These are phyloP conservation scores for Drosophila ironensis DNA, from an alignment of 1,140 invertebrate species.

Conservation along the genomic window DNA sequence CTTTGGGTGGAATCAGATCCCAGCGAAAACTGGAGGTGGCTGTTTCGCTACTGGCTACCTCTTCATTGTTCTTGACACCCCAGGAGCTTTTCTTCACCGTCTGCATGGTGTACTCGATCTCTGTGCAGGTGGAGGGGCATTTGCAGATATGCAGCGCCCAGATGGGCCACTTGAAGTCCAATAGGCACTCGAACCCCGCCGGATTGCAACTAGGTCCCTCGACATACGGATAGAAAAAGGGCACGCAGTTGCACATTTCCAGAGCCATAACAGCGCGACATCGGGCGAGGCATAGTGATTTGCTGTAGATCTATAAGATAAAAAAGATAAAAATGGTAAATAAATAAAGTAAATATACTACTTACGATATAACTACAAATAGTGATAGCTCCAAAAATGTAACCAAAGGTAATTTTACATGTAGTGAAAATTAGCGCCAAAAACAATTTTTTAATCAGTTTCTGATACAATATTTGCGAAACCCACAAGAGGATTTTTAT, in stretches of 20 bases:
- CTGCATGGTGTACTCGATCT: conserved; percentile 77
- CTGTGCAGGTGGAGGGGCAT: conserved; percentile 76
- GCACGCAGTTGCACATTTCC: conserved; percentile 81
- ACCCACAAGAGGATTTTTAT: not conserved
- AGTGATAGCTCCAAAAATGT: too few relatives aligned
- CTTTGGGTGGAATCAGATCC: conserved; percentile 79
- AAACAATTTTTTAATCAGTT: too few relatives aligned
- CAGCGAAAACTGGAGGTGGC: conserved; percentile 78
- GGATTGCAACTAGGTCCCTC: conserved; percentile 71
- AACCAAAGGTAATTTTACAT: too few relatives aligned
- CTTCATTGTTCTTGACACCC: conserved; percentile 65
- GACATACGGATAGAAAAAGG: conserved; percentile 77
- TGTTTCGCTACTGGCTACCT: conserved; percentile 42
- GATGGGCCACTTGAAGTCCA: conserved; percentile 81
- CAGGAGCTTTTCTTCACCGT: conserved; percentile 77
- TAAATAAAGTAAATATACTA: not conserved
- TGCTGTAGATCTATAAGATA: conserved; percentile 67
- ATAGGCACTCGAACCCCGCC: conserved; percentile 72
- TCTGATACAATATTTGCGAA: too few relatives aligned
- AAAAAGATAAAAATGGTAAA: not conserved
- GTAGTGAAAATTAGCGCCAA: too few relatives aligned
- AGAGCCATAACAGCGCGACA: conserved; percentile 78
- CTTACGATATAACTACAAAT: not conserved
- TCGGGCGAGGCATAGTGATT: conserved; percentile 66
- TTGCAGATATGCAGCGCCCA: conserved; percentile 80